phyloP scores from a whole-genome alignment of 2,797 vertebrate species.

The Spinus pinus region DNA sequence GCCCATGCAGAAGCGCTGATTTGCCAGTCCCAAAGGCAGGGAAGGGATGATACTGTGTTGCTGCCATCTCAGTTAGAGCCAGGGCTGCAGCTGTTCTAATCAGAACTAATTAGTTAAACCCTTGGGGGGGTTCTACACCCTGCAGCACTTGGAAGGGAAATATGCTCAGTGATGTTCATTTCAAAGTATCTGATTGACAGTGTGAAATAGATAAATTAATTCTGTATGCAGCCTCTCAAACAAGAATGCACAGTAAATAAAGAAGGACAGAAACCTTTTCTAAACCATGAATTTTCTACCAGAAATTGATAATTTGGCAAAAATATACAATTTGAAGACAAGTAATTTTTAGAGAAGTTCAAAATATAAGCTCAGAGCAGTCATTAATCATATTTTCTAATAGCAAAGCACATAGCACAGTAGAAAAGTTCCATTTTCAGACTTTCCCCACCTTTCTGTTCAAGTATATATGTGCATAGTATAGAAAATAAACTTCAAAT shows the following conservation, averaged over 20 bases:
- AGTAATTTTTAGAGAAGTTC: neutral
- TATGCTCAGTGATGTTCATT: neutral
- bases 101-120: neutral
- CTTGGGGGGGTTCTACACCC: neutral
- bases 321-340: neutral
- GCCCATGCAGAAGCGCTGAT: neutral
- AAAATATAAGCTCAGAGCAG: neutral
- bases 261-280: neutral
- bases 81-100: neutral
- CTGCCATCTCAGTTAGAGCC: neutral
- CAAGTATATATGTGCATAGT: neutral
- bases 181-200: neutral
- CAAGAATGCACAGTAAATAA: neutral
- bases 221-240: neutral
- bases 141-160: neutral
- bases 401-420: neutral
- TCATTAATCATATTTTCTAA: neutral
- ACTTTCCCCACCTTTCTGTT: neutral
- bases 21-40: neutral
- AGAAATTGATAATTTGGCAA: neutral
- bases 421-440: neutral
- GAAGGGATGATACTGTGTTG: neutral
- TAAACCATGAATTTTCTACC: neutral
- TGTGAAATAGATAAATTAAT: neutral
- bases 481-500: neutral